phyloP scores from a whole-genome alignment of 2,888 invertebrate genomes.

The Microctonus hyperodae region DNA sequence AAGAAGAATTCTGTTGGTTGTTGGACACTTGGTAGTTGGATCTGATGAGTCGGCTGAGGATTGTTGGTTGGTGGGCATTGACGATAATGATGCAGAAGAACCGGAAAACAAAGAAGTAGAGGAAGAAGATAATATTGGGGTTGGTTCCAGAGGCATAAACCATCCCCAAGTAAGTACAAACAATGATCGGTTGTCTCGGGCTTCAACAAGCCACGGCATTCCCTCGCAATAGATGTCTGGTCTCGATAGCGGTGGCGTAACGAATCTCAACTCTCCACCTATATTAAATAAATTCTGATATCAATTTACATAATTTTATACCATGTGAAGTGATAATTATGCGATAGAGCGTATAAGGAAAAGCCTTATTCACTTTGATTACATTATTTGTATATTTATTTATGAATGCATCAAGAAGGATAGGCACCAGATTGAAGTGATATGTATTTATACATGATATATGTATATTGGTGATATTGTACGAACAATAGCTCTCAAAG shows the following conservation, averaged over 20 bases:
- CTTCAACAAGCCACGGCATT: conserved; percentile 81
- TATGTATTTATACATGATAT: conserved; percentile 2
- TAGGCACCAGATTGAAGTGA: conserved; percentile 5
- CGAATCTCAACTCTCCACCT: conserved; percentile 72
- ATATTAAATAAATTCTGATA: conserved; percentile 53
- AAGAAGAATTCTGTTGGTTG: conserved; percentile 79
- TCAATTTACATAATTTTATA: conserved; percentile 27
- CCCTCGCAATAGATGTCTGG: conserved; percentile 76
- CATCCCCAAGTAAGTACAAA: conserved; percentile 86
- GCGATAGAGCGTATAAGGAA: background rate
- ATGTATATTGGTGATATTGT: conserved; percentile 13
- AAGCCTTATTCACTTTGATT: background rate
- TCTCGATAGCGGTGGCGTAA: conserved; percentile 69
- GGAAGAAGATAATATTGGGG: conserved; percentile 52
- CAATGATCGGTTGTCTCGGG: conserved; percentile 80
- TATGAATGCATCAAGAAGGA: conserved; percentile 6
- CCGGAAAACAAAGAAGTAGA: background rate
- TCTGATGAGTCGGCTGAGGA: conserved; percentile 48
- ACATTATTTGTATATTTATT: conserved; percentile 28
- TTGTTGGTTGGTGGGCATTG: conserved; percentile 17
- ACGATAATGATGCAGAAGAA: background rate
- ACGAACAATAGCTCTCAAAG: conserved; percentile 19
- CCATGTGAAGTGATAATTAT: conserved; percentile 24
- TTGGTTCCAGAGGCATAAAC: conserved; percentile 72
- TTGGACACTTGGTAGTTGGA: conserved; percentile 70